Evolutionary conservation across 37 sponge, comb jelly and placozoan genomes (phyloP), one percentile per base, ranked within the genome.

Genomic region (Diacarnus erythraeanus): DNA sequence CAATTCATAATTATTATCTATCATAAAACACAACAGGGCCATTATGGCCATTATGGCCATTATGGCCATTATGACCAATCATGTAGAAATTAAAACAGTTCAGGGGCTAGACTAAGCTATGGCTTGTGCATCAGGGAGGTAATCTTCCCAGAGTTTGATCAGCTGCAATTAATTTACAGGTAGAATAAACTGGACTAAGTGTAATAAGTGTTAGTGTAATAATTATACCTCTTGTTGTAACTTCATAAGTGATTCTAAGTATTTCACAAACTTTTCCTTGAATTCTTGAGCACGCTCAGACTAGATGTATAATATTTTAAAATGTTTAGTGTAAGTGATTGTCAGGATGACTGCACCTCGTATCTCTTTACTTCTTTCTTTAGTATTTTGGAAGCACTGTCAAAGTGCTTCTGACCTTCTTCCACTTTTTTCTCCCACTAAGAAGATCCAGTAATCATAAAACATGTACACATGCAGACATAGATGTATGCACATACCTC

Each of bases 371-470:
- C 79, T 77, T 98, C 99, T 30, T 47, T 79, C 59, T 85, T 87
- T 60, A 96, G 79, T 21, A 58, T 78, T 57, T 93, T 88, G 63
- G 91, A 87, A 8, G 88, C 77, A 9, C 69, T 72, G 9, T 93
- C 92, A 76, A 95, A 98, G 39, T 77, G 84, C 82, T 98, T 90
- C 83, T 95, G 94, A 8, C 89, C 88, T 34, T 93, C 88, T 54
- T 93, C 89, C 43, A 87, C 92, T 35, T 90, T 92, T n/a, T 77
- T 63, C 67, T 95, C 96, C 99, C 91, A 93, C 94, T 97, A 67
- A n/a, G n/a, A n/a, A n/a, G n/a, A n/a, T n/a, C n/a, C n/a, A n/a
- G 6, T 38, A 3, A 21, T 3, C 69, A 33, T 2, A 47, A 15
- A 6, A 47, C 51, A 47, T 12, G 10, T 47, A 12, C 6, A 47